Evolutionary conservation across 2,113 vertebrate species (phyloP).

Genomic region (Anser brachyrhynchus): DNA sequence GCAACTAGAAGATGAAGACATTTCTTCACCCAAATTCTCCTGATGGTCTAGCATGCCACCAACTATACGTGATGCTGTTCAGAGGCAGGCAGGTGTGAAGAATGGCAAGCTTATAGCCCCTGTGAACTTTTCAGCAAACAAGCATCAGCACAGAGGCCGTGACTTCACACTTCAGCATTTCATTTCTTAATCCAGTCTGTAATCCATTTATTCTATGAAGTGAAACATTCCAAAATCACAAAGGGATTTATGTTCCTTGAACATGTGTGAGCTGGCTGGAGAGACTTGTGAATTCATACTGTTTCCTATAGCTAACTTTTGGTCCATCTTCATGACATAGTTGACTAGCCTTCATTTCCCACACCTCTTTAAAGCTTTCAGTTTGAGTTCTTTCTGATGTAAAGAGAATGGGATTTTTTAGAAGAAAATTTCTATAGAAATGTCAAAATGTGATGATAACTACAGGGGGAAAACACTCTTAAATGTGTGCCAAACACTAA

Average conservation of each 20-base stretch:
- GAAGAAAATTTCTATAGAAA: background rate
- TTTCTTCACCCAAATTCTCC: background rate
- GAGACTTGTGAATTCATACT: background rate
- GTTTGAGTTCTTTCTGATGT: background rate
- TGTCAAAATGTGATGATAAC: background rate
- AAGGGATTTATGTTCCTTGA: slow-evolving; percentile 3
- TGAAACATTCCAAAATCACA: slow-evolving; percentile 31
- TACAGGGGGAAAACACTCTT: background rate
- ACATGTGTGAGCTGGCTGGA: background rate
- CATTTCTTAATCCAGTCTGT: slow-evolving; percentile 30
- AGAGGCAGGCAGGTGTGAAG: background rate
- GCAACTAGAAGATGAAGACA: background rate
- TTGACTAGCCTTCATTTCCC: background rate
- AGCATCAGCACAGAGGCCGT: background rate
- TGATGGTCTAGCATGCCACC: rapidly evolving
- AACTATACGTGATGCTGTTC: rapidly evolving
- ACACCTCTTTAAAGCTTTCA: background rate
- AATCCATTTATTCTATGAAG: slow-evolving; percentile 23
- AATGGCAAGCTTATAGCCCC: background rate
- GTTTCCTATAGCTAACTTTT: background rate
- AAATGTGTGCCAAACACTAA: background rate
- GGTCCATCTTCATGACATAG: background rate
- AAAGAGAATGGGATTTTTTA: background rate
- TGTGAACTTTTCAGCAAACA: background rate
- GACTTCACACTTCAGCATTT: background rate